phyloP scores from a whole-genome alignment of 2,113 vertebrate genomes.

The Mobula hypostoma region DNA sequence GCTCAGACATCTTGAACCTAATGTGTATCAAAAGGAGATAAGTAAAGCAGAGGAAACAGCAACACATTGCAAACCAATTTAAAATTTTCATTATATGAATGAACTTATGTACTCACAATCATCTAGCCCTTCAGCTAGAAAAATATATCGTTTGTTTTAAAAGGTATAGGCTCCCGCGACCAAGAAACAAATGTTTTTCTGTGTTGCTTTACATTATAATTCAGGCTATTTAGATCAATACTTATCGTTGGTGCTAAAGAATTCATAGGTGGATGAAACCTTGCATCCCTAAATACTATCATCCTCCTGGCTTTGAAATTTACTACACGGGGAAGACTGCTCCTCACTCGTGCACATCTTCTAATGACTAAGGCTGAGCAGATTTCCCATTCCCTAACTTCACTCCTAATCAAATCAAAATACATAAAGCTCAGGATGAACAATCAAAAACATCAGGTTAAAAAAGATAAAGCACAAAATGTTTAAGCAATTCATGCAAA shows the following conservation, averaged over 20 bases:
- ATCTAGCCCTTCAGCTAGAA: not conserved
- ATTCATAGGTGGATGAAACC: not conserved
- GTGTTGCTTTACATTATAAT: not conserved
- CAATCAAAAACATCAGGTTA: not conserved
- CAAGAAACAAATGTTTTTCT: not conserved
- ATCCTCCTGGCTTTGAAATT: not conserved
- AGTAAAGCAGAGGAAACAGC: slow-evolving; percentile 7
- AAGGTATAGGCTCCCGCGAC: not conserved
- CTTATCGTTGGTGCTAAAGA: not conserved
- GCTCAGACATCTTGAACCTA: slow-evolving; percentile 39
- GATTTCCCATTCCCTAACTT: not conserved
- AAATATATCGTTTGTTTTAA: not conserved
- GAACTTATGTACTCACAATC: not conserved
- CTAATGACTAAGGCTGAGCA: not conserved
- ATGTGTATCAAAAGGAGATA: not conserved
- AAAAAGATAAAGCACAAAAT: not conserved
- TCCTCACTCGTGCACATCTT: not conserved
- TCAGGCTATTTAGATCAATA: not conserved
- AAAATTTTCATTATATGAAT: not conserved
- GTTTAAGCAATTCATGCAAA: not conserved
- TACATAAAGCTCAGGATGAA: not conserved
- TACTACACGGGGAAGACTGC: not conserved
- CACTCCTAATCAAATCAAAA: not conserved
- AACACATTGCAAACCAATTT: not conserved
- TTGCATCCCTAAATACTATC: not conserved